Evolutionary conservation across 2,888 invertebrate species (phyloP).

Genomic region (Brenthis daphne): DNA sequence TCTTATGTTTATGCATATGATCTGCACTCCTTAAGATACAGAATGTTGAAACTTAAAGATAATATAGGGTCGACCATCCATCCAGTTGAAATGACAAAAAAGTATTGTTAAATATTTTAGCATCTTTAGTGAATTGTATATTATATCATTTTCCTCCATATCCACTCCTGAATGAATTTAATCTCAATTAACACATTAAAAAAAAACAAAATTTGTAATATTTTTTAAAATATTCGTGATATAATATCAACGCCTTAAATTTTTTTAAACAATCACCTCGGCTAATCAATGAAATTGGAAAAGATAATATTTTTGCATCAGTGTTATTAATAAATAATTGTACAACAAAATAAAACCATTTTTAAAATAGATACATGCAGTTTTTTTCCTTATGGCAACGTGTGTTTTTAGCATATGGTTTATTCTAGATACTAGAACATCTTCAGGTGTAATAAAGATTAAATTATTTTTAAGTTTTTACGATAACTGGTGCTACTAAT

Average conservation of each 20-base stretch:
- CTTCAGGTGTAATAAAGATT: too few relatives aligned
- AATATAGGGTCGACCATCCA: background rate
- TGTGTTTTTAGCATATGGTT: too few relatives aligned
- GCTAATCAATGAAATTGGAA: constrained; percentile 43
- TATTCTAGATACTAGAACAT: too few relatives aligned
- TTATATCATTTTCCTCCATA: constrained; percentile 12
- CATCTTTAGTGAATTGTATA: constrained; percentile 23
- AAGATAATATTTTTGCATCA: constrained; percentile 71
- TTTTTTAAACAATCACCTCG: constrained; percentile 25
- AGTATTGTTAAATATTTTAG: constrained; percentile 32
- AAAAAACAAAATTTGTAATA: constrained; percentile 25
- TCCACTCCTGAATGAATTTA: constrained; percentile 18
- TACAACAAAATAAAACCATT: constrained; percentile 64
- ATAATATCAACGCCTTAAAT: constrained; percentile 32
- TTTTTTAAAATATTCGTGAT: constrained; percentile 34
- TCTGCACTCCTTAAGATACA: background rate
- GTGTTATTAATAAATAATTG: constrained; percentile 66
- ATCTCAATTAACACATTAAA: constrained; percentile 26
- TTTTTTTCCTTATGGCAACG: constrained; percentile 22
- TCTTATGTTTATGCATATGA: background rate
- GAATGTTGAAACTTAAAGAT: background rate
- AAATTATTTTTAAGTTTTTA: too few relatives aligned
- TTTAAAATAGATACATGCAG: constrained; percentile 25
- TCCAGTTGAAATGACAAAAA: constrained; percentile 19
- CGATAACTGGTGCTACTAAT: too few relatives aligned